Base-by-base conservation (phyloP, 2,113 vertebrate species). In the Naja naja region DNA sequence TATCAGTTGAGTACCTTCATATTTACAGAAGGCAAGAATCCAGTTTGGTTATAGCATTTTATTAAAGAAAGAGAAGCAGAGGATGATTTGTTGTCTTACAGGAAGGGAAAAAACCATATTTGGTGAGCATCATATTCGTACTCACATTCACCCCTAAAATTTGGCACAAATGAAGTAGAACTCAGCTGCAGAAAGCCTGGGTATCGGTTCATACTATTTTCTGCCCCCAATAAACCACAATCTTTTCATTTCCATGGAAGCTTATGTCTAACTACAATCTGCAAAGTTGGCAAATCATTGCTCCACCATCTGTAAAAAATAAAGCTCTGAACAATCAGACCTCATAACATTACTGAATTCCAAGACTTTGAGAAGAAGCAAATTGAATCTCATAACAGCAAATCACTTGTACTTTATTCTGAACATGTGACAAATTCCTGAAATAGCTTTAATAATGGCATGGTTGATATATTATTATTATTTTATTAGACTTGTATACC, bases 221-320 rank as follows among this genome's bases (percentile, higher is more conserved):
- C 55, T 27, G 6, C 3, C 53, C 52, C 47, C 12, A 14, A 43
- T 25, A 43, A 25, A 52, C 30, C 11, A 43, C 34, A 43, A 4
- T 30, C 30, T 93, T 85, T 89, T 85, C 55, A 56, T 89, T 87
- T 94, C 74, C 74, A 74, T 74, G 88, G 81, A 92, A 90, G 55
- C 39, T 87, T 90, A 60, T 53, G 14, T 90, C 56, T 27, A 85
- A 58, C 47, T 89, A 47, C 54, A 45, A 87, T 87, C 55, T 89
- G 87, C 55, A 89, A 91, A 53, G 5, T 89, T 91, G 90, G 34
- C 93, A 94, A 94, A 47, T n/a, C 47, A 34, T 69, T 64, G 56
- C 39, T 90, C 12, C 39, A 92, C 88, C 91, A 94, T 87, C 88
- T 91, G 91, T 87, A 92, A 90, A 85, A 4, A 30, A 90, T 90